phyloP scores from a whole-genome alignment of 2,888 invertebrate genomes.

The Griposia aprilina region DNA sequence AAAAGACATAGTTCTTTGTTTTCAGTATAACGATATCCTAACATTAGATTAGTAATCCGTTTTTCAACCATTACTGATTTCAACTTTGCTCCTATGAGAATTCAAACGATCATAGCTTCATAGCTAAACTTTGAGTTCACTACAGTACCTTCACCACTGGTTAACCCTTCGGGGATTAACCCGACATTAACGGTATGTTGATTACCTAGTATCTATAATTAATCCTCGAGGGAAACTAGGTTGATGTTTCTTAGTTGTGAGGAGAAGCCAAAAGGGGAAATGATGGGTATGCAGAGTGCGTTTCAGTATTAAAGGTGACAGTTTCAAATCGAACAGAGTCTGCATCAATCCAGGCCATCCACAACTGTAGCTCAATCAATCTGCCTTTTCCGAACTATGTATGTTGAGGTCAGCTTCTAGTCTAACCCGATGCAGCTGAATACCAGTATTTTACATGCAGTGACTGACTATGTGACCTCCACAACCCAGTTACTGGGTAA shows the following conservation, averaged over 20 bases:
- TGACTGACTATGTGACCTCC: neutral
- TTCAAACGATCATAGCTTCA: neutral
- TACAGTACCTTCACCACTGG: neutral
- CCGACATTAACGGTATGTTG: slow-evolving; percentile 21
- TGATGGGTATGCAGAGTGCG: neutral
- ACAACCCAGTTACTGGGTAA: neutral
- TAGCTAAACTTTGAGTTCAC: slow-evolving; percentile 4
- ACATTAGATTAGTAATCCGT: too few species aligned
- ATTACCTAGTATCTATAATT: slow-evolving; percentile 23
- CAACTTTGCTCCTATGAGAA: slow-evolving; percentile 1
- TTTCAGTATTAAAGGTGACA: neutral
- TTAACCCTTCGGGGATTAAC: neutral
- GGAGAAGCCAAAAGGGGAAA: neutral
- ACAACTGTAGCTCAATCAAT: neutral
- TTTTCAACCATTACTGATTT: too few species aligned
- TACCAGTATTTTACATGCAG: neutral
- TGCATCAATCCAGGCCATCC: neutral
- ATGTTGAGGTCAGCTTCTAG: neutral
- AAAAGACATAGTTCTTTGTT: too few species aligned
- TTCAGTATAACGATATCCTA: too few species aligned
- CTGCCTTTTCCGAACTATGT: neutral
- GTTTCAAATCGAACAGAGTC: neutral
- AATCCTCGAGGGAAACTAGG: slow-evolving; percentile 26
- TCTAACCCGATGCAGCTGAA: neutral
- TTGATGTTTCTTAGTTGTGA: neutral